These are phyloP conservation scores for Araneus ventricosus DNA, from an alignment of 1,140 invertebrate species.

Conservation along the genomic window DNA sequence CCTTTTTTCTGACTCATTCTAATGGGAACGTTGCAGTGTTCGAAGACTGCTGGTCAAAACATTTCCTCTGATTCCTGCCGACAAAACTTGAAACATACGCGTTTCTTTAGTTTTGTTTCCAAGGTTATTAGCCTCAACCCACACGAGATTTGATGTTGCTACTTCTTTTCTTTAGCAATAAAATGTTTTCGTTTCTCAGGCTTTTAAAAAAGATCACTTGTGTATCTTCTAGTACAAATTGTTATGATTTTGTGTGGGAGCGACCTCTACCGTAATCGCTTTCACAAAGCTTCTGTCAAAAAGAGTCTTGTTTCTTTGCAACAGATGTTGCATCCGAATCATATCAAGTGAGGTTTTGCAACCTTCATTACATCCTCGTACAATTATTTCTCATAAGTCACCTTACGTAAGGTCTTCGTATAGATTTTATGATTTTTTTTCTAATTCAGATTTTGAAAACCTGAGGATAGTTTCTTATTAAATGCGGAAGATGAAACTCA, in stretches of 20 bases:
- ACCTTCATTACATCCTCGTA: neutral
- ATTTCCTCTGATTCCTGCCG: neutral
- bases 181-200: neutral
- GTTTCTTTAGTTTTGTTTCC: neutral
- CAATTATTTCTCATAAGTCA: neutral
- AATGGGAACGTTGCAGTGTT: neutral
- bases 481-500: no score
- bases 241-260: conserved; percentile 25
- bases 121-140: neutral
- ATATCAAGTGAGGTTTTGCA: neutral
- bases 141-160: neutral
- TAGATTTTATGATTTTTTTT: neutral
- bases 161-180: neutral
- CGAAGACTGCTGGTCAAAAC: neutral
- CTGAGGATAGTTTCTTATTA: no score
- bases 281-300: neutral
- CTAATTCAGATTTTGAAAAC: no score
- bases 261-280: neutral
- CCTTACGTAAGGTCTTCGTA: neutral
- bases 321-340: conserved; percentile 3
- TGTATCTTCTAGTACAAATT: neutral
- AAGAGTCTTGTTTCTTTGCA: neutral
- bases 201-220: neutral
- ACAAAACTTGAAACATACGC: neutral
- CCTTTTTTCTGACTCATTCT: neutral